Conservation (phyloP, 1,140 invertebrate genomes). For the Aphelenchoides avenae region DNA sequence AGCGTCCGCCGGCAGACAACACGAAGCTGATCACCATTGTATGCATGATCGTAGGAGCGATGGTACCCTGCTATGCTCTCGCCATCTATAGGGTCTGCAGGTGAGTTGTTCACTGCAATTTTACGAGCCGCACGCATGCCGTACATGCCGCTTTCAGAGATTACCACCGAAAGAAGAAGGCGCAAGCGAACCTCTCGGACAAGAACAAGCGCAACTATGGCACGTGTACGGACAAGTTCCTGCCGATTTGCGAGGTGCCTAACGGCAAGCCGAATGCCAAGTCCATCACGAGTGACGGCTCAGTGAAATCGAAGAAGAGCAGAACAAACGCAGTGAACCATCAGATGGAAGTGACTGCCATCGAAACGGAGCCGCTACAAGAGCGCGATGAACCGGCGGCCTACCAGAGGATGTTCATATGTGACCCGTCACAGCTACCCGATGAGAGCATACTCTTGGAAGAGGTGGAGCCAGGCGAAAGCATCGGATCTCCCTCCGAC, state of each 20-base stretch:
- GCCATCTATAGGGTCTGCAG: constrained; percentile 8
- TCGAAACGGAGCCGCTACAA: background rate
- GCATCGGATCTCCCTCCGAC: background rate
- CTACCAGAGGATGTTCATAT: constrained; percentile 47
- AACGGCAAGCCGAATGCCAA: constrained; percentile 40
- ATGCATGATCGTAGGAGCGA: constrained; percentile 12
- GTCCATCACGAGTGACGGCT: constrained; percentile 14
- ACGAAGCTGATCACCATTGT: constrained; percentile 24
- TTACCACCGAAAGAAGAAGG: constrained; percentile 15
- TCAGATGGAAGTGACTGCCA: background rate
- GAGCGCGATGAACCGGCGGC: constrained; percentile 1
- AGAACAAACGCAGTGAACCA: constrained; percentile 2
- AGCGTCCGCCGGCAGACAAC: constrained; percentile 18
- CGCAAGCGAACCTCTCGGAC: constrained; percentile 7
- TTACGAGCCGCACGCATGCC: no score
- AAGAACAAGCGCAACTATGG: constrained; percentile 43
- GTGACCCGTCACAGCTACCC: constrained; percentile 50
- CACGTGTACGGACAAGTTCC: constrained; percentile 45
- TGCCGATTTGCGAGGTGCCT: constrained; percentile 33
- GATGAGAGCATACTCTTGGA: constrained; percentile 23
- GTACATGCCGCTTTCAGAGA: no score
- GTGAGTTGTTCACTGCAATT: constrained; percentile 7
- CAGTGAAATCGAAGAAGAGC: constrained; percentile 25
- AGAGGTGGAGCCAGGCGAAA: constrained; percentile 17
- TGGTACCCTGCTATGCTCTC: constrained; percentile 24